Conservation (phyloP, 2,797 vertebrate genomes). For the Clarias platycephalus region DNA sequence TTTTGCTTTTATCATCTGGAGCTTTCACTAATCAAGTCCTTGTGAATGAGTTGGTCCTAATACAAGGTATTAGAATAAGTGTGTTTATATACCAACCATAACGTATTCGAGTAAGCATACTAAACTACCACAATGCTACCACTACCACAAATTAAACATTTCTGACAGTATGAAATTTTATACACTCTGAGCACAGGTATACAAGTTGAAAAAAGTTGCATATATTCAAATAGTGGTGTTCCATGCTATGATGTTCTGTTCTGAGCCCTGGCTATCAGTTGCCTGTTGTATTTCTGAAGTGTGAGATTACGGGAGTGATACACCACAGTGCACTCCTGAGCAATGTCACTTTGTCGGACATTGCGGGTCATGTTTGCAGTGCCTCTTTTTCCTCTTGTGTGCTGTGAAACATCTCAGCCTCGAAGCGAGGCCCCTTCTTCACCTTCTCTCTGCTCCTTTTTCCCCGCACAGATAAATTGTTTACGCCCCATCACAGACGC, state of each 20-base stretch:
- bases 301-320: not conserved
- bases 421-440: slow-evolving; percentile 36
- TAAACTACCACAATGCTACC: not conserved
- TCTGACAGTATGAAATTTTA: not conserved
- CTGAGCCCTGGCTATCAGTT: not conserved
- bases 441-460: slow-evolving; percentile 64
- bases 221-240: not conserved
- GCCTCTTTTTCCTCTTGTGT: slow-evolving; percentile 25
- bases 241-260: not conserved
- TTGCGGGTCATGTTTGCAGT: slow-evolving; percentile 52
- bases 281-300: slow-evolving; percentile 3
- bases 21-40: too few species aligned
- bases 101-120: not conserved
- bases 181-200: not conserved
- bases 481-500: slow-evolving; percentile 86
- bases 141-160: too few species aligned
- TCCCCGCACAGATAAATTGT: slow-evolving; percentile 91
- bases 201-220: not conserved
- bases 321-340: not conserved
- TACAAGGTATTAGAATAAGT: not conserved
- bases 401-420: slow-evolving; percentile 48
- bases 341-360: slow-evolving; percentile 36
- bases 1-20: not conserved
- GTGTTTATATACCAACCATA: not conserved
- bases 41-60: not conserved